A percentile compares a stretch with the other conserved stretches of the same genome.
Conservation (phyloP, 2,888 invertebrate species). For the Tiliacea citrago region DNA sequence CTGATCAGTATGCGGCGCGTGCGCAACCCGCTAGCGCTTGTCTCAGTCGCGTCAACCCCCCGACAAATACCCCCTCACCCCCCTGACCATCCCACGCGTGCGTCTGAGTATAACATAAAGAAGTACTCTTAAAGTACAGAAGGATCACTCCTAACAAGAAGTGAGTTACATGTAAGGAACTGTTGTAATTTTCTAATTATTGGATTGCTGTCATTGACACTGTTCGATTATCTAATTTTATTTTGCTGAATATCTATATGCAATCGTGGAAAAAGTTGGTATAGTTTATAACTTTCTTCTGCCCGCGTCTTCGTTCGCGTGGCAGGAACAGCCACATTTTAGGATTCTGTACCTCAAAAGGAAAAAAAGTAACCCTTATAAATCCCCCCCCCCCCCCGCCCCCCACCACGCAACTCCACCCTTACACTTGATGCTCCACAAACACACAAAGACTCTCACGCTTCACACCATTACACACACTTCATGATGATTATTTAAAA, state of each 20-base stretch:
- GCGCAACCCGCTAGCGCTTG: constrained; percentile 60
- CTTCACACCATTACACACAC: too few relatives aligned
- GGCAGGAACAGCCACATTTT: too few relatives aligned
- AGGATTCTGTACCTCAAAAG: too few relatives aligned
- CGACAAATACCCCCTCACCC: constrained; percentile 51
- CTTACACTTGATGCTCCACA: too few relatives aligned
- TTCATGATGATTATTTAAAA: too few relatives aligned
- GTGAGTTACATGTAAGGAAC: not conserved
- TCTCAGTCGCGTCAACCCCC: constrained; percentile 65
- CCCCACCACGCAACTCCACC: too few relatives aligned
- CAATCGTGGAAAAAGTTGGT: constrained; percentile 3
- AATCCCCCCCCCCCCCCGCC: too few relatives aligned
- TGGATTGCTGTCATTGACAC: constrained; percentile 8
- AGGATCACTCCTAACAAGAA: constrained; percentile 12
- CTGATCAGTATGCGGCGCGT: constrained; percentile 65
- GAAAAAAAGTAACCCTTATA: too few relatives aligned
- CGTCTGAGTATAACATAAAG: not conserved
- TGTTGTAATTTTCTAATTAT: not conserved
- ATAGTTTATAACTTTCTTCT: too few relatives aligned
- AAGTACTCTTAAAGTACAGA: constrained; percentile 13
- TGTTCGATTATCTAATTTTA: not conserved
- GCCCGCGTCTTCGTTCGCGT: too few relatives aligned
- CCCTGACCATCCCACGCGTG: constrained; percentile 32
- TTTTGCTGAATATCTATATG: constrained; percentile 11
- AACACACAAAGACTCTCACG: too few relatives aligned